Evolutionary conservation across 2,797 vertebrate species (phyloP).

Genomic region (Chloroceryle amazona): DNA sequence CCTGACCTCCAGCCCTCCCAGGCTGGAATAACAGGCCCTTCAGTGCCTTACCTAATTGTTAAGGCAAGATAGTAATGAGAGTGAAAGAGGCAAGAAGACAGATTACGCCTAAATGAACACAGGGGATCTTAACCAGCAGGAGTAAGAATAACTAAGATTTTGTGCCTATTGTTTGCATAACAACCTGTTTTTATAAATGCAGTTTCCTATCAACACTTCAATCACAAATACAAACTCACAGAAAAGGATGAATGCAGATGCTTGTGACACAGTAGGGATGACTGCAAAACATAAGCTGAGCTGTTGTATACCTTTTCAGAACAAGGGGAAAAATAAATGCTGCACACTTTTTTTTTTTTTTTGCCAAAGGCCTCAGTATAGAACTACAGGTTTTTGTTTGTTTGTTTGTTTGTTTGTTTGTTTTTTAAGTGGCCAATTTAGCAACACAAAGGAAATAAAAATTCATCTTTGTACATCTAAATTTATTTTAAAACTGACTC

Average conservation of each 20-base stretch:
- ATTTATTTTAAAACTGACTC: conserved; percentile 79
- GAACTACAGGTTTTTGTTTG: background rate
- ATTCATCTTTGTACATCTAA: conserved; percentile 79
- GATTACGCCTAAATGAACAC: background rate
- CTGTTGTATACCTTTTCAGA: background rate
- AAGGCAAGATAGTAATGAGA: conserved; percentile 23
- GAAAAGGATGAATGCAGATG: background rate
- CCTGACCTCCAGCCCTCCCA: conserved; percentile 41
- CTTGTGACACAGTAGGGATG: background rate
- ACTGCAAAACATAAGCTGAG: background rate
- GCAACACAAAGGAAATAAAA: conserved; percentile 76
- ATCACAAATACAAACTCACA: background rate
- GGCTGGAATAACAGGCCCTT: conserved; percentile 3
- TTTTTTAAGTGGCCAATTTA: conserved; percentile 66
- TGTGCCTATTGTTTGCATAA: conserved; percentile 30
- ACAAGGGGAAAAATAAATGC: background rate
- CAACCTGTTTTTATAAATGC: conserved; percentile 26
- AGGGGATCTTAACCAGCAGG: conserved; percentile 6
- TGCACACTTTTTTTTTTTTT: background rate
- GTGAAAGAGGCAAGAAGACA: background rate
- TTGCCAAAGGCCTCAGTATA: background rate
- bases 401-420: background rate
- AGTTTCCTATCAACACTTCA: conserved; percentile 2
- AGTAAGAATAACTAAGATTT: background rate
- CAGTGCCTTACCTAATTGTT: conserved; percentile 11